Evolutionary conservation across 2,113 vertebrate species (phyloP), one percentile per base, ranked within the genome.

Genomic region (Scartelaos histophorus): DNA sequence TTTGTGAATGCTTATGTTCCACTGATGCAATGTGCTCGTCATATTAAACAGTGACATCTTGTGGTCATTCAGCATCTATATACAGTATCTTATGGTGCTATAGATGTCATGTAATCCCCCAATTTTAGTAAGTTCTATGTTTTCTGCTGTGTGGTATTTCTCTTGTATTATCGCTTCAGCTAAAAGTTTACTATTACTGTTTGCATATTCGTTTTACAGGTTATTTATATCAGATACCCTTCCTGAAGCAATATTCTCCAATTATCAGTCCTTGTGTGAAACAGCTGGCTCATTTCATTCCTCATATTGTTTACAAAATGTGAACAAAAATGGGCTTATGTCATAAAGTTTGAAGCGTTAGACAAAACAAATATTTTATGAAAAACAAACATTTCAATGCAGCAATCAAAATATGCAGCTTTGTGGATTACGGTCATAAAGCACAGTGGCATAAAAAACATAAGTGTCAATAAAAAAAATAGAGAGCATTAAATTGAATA

Each of bases 11-110:
- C 13, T 25, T 34, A 34, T 7, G 11, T 22, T 7, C 1, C 22
- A 24, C 24, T 22, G n/a, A 19, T 56, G 10, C 12, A 1, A 9
- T 69, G 3, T 7, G 57, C 77, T 64, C 66, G 58, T 61, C 66
- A 79, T 81, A 71, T 70, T 67, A 80, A 87, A 89, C 81, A 88
- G 87, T 74, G 84, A 82, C 87, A 80, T 82, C 87, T 43, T 81
- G 87, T 89, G 85, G 87, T 78, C 70, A 43, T 57, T 79, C 2
- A 69, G 25, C 51, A n/a, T 54, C 1, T 43, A 11, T 43, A 43
- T 43, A 9, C 38, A 10, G 38, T 10, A 9, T 7, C 10, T 43
- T 43, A 43, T 43, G 38, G 38, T 43, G 38, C 7, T 43, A 11
- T 9, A 43, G 38, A 43, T 9, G 38, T 43, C 38, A 43, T 43